Evolutionary conservation across 2,888 invertebrate genomes (phyloP), one percentile per base, ranked within the genome.

Genomic region (Caenorhabditis sp.): DNA sequence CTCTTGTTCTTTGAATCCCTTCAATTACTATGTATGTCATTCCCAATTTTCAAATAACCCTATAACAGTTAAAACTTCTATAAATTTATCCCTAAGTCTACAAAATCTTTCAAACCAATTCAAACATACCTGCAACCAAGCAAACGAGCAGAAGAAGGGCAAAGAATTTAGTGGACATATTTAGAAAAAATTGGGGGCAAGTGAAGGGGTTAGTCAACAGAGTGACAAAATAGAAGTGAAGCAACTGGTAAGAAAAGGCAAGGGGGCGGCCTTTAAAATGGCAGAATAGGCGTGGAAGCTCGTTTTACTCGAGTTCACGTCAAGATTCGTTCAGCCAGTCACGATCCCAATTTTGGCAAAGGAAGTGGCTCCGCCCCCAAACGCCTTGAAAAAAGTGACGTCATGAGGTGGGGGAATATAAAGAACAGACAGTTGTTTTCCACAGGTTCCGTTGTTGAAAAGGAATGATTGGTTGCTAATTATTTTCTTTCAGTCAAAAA

Each of bases 101-200:
- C n/a, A n/a, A n/a, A n/a, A n/a, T n/a, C n/a, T n/a, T n/a, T n/a
- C n/a, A n/a, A n/a, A n/a, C n/a, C n/a, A n/a, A n/a, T n/a, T n/a
- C n/a, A 24, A 47, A 62, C 67, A 26, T 44, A 80, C 80, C 74
- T 24, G 69, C 32, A 22, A 74, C n/a, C 4, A 80, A 24, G 20
- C 62, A 80, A 20, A 64, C 55, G 11, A 80, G 22, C 0, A 80
- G 37, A 51, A 80, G 55, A 32, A 67, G 28, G 5, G 55, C 24
- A 13, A 79, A 24, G 3, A 79, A 22, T 37, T 79, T 79, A 1
- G 55, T 9, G 15, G 67, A 28, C 79, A 79, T 79, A 2, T 32
- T 65, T 32, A n/a, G 20, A 24, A 51, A 55, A 15, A n/a, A n/a
- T n/a, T n/a, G n/a, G 11, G 22, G 40, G 35, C 40, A 2, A 40